Conservation (phyloP, 92 coral and sea anemone species). For the Porites evermanni region DNA sequence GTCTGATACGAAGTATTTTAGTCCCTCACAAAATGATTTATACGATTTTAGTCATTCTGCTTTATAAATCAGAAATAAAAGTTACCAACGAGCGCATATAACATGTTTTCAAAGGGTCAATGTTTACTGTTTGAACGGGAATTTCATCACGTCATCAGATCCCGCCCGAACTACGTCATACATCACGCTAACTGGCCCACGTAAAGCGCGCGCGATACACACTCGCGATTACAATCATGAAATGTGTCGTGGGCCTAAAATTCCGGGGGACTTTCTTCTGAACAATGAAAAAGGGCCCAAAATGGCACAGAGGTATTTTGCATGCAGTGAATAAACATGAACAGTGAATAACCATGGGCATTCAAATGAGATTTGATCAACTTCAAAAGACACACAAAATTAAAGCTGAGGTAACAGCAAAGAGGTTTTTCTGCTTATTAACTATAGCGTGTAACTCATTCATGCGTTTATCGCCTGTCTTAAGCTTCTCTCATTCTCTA, state of each 20-base stretch:
- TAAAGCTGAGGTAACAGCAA: slow-evolving; percentile 43
- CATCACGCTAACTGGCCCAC: slow-evolving; percentile 12
- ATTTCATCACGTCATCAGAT: slow-evolving; percentile 49
- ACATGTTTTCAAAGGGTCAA: slow-evolving; percentile 22
- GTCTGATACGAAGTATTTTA: neutral
- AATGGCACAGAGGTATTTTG: neutral
- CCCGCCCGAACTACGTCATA: slow-evolving; percentile 46
- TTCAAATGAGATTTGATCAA: neutral
- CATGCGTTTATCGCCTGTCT: slow-evolving; percentile 39
- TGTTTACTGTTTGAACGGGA: slow-evolving; percentile 19
- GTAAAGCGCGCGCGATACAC: slow-evolving; percentile 34
- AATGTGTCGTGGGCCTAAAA: neutral
- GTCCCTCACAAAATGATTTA: neutral
- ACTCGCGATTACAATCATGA: slow-evolving; percentile 10
- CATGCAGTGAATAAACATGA: neutral
- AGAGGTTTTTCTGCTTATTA: slow-evolving; percentile 5
- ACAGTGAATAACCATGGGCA: neutral
- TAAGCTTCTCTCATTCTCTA: slow-evolving; percentile 11
- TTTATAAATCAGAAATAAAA: neutral
- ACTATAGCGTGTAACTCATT: slow-evolving; percentile 45
- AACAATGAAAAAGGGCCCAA: neutral
- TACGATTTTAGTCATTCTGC: neutral
- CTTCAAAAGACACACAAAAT: neutral
- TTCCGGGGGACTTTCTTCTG: neutral
- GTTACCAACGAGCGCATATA: neutral